phyloP scores from a whole-genome alignment of 2,888 invertebrate genomes.

The Meganola albula region DNA sequence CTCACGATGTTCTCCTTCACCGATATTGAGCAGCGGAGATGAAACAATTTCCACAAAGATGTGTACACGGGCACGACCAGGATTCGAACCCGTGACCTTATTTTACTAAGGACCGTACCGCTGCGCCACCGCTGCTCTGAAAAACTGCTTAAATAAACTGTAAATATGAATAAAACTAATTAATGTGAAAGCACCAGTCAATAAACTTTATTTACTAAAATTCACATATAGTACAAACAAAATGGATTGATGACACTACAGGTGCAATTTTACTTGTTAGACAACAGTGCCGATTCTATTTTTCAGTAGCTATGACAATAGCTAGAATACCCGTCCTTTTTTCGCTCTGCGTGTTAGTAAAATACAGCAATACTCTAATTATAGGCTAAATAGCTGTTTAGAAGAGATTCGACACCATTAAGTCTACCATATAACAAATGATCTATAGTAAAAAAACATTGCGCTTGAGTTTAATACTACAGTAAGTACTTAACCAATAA shows the following conservation, averaged over 20 bases:
- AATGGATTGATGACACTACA: constrained; percentile 40
- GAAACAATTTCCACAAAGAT: no score
- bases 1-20: no score
- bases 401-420: no score
- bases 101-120: no score
- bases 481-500: constrained; percentile 28
- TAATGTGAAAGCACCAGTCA: constrained; percentile 78
- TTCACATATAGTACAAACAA: constrained; percentile 66
- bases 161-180: constrained; percentile 58
- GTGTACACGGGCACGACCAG: no score
- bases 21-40: no score
- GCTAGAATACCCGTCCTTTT: no score
- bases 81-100: no score
- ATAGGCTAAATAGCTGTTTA: constrained; percentile 20
- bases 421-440: no score
- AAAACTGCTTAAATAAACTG: no score
- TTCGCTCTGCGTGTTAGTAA: constrained; percentile 8
- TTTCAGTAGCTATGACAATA: no score
- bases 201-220: constrained; percentile 74
- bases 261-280: constrained; percentile 34
- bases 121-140: no score
- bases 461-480: constrained; percentile 20
- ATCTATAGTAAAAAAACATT: constrained; percentile 27
- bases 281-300: neutral
- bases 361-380: constrained; percentile 9